Evolutionary conservation across 2,113 vertebrate species (phyloP).

Genomic region (Lipophrys pholis): DNA sequence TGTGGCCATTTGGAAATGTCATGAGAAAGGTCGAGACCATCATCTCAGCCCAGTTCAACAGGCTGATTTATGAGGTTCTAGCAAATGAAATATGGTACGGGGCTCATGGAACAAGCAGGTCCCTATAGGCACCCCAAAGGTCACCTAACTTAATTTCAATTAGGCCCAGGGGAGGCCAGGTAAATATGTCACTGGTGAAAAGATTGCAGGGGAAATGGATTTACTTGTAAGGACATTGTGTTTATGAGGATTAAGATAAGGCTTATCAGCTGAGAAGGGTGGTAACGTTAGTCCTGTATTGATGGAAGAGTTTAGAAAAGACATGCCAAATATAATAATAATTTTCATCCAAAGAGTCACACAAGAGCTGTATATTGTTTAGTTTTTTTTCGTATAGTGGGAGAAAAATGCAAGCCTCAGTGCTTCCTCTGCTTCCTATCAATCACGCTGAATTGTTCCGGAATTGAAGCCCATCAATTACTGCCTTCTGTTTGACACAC

Average conservation of each 20-base stretch:
- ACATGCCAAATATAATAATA: conserved; percentile 51
- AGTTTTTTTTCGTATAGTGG: conserved; percentile 48
- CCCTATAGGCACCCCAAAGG: conserved; percentile 74
- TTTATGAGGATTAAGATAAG: conserved; percentile 54
- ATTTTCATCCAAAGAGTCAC: conserved; percentile 30
- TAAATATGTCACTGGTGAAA: conserved; percentile 53
- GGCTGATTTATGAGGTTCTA: conserved; percentile 79
- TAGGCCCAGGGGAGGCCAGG: conserved; percentile 59
- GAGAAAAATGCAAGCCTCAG: conserved; percentile 53
- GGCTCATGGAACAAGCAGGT: conserved; percentile 51
- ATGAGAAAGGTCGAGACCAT: conserved; percentile 79
- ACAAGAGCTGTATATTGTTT: conserved; percentile 40
- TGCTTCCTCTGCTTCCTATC: conserved; percentile 63
- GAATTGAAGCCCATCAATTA: conserved; percentile 67
- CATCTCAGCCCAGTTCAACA: conserved; percentile 66
- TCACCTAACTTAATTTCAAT: conserved; percentile 82
- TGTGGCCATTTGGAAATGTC: conserved; percentile 76
- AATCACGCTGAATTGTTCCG: conserved; percentile 64
- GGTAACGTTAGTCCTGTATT: conserved; percentile 15
- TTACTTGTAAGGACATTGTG: conserved; percentile 52
- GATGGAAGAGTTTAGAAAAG: conserved; percentile 50
- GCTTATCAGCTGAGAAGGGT: conserved; percentile 44
- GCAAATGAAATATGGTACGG: conserved; percentile 67
- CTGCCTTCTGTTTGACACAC: conserved; percentile 58
- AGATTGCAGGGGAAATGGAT: conserved; percentile 49